These are phyloP conservation scores for Mus musculus DNA, from an alignment of 2,113 vertebrate genomes.

Conservation along the genomic window DNA sequence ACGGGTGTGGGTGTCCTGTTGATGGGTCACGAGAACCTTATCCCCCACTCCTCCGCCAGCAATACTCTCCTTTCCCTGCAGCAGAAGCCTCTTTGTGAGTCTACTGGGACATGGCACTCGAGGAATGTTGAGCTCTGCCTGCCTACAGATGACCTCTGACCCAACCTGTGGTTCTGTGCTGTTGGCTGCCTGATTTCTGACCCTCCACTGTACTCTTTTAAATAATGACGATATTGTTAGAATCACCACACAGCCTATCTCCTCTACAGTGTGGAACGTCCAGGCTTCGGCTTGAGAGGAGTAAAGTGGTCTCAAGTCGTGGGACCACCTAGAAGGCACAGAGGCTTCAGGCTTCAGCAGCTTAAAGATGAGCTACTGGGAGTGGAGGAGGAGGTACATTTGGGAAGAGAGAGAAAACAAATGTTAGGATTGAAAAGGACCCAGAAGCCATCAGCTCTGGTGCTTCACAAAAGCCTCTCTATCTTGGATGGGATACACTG, in stretches of 20 bases:
- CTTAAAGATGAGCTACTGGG: background rate
- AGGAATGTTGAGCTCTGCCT: background rate
- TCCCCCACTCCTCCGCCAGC: background rate
- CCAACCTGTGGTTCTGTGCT: background rate
- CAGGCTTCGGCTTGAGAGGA: background rate
- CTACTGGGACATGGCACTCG: background rate
- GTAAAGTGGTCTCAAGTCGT: background rate
- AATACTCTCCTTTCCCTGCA: background rate
- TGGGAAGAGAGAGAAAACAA: background rate
- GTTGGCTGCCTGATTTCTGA: constrained; percentile 1
- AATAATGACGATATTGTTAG: background rate
- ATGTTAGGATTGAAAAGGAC: background rate
- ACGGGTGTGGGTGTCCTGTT: too few relatives aligned
- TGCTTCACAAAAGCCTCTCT: background rate
- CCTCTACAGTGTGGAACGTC: background rate
- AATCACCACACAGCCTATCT: background rate
- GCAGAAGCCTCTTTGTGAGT: constrained; percentile 19
- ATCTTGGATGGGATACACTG: too few relatives aligned
- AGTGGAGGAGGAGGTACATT: background rate
- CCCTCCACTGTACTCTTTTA: background rate
- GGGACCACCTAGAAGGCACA: constrained; percentile 29
- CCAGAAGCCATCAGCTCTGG: background rate
- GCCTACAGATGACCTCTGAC: background rate
- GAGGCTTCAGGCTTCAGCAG: background rate
- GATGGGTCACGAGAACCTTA: background rate